A percentile compares a stretch with the other conserved stretches of the same genome.
phyloP scores from a whole-genome alignment of 2,888 invertebrate species.

The Amblyjoppa fuscipennis region DNA sequence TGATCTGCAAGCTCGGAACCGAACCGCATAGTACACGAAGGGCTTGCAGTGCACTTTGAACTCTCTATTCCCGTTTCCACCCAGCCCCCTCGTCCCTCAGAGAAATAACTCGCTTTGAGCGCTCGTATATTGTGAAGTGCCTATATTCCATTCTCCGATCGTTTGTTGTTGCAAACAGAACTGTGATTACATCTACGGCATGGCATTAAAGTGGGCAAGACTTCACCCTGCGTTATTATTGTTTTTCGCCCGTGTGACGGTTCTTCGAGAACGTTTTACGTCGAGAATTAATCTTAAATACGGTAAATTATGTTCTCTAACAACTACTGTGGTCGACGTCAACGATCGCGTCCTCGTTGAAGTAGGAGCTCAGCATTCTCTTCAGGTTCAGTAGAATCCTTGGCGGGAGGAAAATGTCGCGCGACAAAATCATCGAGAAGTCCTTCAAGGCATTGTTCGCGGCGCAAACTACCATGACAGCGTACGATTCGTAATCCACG shows the following conservation, averaged over 20 bases:
- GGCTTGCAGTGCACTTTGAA: conserved; percentile 39
- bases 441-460: conserved; percentile 60
- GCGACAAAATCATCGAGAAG: conserved; percentile 76
- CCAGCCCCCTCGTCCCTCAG: background rate
- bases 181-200: background rate
- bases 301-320: conserved; percentile 16
- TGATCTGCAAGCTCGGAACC: conserved; percentile 38
- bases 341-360: conserved; percentile 68
- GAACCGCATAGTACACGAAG: conserved; percentile 15
- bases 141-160: background rate
- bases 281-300: background rate
- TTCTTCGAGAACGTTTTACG: background rate
- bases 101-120: background rate
- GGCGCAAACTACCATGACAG: conserved; percentile 71
- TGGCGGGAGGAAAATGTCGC: conserved; percentile 63
- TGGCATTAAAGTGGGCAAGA: background rate
- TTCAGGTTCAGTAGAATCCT: conserved; percentile 68
- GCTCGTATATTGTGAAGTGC: conserved; percentile 2
- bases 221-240: background rate
- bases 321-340: conserved; percentile 66
- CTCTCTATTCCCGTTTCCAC: conserved; percentile 1
- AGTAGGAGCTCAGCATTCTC: conserved; percentile 65
- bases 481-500: conserved; percentile 65
- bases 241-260: background rate
- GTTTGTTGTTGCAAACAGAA: background rate